Percentiles rank a stretch among this genome's conserved stretches.
These are phyloP conservation scores for Macrocentrus cingulum DNA, from an alignment of 1,140 invertebrate genomes.

Conservation along the genomic window DNA sequence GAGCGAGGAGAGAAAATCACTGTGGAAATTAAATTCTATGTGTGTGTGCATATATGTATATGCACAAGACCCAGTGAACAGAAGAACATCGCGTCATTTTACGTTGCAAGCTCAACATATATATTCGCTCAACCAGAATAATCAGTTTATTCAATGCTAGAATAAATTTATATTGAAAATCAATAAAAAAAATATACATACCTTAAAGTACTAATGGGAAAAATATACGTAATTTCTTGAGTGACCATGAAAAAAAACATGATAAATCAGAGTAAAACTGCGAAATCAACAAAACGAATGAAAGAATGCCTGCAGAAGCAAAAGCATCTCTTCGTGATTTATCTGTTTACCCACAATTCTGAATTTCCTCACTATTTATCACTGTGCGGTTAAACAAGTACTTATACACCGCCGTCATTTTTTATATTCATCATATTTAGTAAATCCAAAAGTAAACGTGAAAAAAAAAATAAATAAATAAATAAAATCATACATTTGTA, in stretches of 20 bases:
- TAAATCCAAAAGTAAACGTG: too few species aligned
- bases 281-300: slow-evolving; percentile 37
- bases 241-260: slow-evolving; percentile 1
- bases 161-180: slow-evolving; percentile 19
- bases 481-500: too few species aligned
- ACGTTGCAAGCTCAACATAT: slow-evolving; percentile 5
- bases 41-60: neutral
- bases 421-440: too few species aligned
- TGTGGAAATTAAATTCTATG: neutral
- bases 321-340: slow-evolving; percentile 35
- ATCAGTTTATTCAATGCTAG: slow-evolving; percentile 17
- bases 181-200: slow-evolving; percentile 14
- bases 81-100: slow-evolving; percentile 16
- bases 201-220: slow-evolving; percentile 9
- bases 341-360: slow-evolving; percentile 40
- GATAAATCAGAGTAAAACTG: slow-evolving; percentile 29
- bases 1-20: too few species aligned
- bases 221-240: slow-evolving; percentile 13
- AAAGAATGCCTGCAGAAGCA: slow-evolving; percentile 18
- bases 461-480: too few species aligned
- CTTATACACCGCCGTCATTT: too few species aligned
- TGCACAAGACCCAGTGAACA: neutral
- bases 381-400: slow-evolving; percentile 1
- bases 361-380: slow-evolving; percentile 12
- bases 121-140: slow-evolving; percentile 13